Evolutionary conservation across 2,888 invertebrate genomes (phyloP), one percentile per base, ranked within the genome.

Genomic region (Harpalus rubripes): DNA sequence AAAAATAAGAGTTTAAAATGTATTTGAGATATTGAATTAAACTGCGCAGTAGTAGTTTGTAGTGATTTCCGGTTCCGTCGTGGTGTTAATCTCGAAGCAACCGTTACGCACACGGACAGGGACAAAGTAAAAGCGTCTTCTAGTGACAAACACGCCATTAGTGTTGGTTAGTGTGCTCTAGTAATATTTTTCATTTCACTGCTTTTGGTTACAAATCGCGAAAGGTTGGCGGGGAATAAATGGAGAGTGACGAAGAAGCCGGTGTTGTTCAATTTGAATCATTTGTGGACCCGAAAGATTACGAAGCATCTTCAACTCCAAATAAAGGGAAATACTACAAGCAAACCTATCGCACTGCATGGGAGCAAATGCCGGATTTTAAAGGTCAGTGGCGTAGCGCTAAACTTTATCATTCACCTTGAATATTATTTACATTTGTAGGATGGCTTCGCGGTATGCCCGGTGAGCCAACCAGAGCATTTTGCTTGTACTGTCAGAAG

Each of bases 331-430:
- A 90, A 88, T 91, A 91, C 88, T 93, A 93, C 86, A 93, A 93
- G 85, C 93, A 93, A 88, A 92, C 93, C 0, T 93, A 93, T 87
- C 90, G 93, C 16, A 91, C 92, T 87, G 93, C 93, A 86, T 93
- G 93, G 93, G 93, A 93, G 88, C 90, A 91, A 86, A 92, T 93
- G 92, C 91, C 92, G 0, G 93, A 93, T 90, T 93, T 93, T 88
- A 92, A 92, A 92, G 93, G 93, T 93, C 90, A 86, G 58, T 76
- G 4, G 16, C 26, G 44, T 26, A 8, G 7, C 8, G 5, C 18
- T 22, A 12, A 26, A n/a, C 26, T 63, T 10, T 41, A 10, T 72
- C n/a, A n/a, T 72, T 65, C n/a, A 65, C 39, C 39, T 32, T 65
- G 32, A 32, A n/a, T 65, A 1, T 65, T 65, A 65, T 65, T 65